Evolutionary conservation across 1,140 invertebrate genomes (phyloP).

Genomic region (Drosophila elegans): DNA sequence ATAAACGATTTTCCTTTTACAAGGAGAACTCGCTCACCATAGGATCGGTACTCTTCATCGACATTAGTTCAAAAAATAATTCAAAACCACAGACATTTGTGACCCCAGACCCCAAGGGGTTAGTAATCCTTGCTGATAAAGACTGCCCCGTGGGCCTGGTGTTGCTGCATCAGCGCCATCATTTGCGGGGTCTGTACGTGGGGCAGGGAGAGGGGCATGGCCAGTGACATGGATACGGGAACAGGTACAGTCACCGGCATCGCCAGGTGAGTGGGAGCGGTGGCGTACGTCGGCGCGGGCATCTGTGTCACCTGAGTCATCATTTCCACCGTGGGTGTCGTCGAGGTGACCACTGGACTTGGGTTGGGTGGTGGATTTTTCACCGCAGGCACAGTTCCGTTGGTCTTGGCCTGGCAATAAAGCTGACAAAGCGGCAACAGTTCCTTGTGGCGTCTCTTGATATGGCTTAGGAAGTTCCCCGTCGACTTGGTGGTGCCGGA

Average conservation of each 20-base stretch:
- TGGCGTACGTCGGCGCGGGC: conserved; percentile 31
- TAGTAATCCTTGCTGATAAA: conserved; percentile 73
- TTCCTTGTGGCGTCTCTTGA: conserved; percentile 78
- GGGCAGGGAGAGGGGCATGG: conserved; percentile 54
- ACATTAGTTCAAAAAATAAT: conserved; percentile 18
- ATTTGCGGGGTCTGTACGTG: conserved; percentile 66
- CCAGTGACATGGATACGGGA: conserved; percentile 56
- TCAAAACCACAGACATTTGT: conserved; percentile 25
- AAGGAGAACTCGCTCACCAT: conserved; percentile 7
- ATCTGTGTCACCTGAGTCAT: conserved; percentile 17
- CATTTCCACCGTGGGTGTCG: conserved; percentile 35
- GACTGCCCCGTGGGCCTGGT: conserved; percentile 56
- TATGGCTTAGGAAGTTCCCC: conserved; percentile 80
- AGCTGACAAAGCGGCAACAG: conserved; percentile 67
- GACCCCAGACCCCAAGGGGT: conserved; percentile 15
- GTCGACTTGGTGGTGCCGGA: conserved; percentile 80
- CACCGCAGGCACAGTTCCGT: conserved; percentile 8
- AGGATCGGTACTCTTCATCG: conserved; percentile 32
- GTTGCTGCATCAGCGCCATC: conserved; percentile 72
- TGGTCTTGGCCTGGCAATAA: conserved; percentile 76
- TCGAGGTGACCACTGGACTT: conserved; percentile 5
- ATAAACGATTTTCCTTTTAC: neutral
- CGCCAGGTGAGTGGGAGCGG: conserved; percentile 42
- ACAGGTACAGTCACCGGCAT: conserved; percentile 49
- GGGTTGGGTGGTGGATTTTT: conserved; percentile 23